These are phyloP conservation scores for Tortrix viridana DNA, from an alignment of 2,888 invertebrate genomes.

Conservation along the genomic window DNA sequence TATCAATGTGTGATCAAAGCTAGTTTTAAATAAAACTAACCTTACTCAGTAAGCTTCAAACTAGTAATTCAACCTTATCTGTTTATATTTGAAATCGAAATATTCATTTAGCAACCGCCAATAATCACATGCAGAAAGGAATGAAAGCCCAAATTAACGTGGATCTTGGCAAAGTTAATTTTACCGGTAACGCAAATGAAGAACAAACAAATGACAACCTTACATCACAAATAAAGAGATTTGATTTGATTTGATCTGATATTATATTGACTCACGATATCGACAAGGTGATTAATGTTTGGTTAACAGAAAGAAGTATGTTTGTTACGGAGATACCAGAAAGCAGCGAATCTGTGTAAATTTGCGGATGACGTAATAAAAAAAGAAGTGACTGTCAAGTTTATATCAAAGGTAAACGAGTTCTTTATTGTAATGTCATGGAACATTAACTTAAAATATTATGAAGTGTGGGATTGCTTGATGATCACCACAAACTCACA, in stretches of 20 bases:
- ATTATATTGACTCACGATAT: background rate
- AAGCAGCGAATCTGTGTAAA: background rate
- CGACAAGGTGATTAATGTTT: no score
- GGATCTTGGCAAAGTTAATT: background rate
- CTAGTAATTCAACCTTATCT: background rate
- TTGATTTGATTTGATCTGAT: no score
- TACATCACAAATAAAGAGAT: no score
- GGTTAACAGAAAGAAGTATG: background rate
- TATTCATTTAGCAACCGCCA: background rate
- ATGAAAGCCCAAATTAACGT: background rate
- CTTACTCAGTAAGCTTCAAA: background rate
- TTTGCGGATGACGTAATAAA: no score
- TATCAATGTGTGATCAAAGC: background rate
- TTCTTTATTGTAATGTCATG: no score
- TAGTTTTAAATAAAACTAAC: background rate
- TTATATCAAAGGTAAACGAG: no score
- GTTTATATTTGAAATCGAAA: background rate
- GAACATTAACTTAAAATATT: no score
- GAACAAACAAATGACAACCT: background rate
- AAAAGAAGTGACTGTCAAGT: no score
- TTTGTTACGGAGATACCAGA: background rate
- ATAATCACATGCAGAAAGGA: background rate
- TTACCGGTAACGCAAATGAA: background rate
- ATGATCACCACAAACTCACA: no score
- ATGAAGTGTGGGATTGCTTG: no score